These are phyloP conservation scores for Hyla sarda DNA, from an alignment of 2,113 vertebrate species.

Conservation along the genomic window DNA sequence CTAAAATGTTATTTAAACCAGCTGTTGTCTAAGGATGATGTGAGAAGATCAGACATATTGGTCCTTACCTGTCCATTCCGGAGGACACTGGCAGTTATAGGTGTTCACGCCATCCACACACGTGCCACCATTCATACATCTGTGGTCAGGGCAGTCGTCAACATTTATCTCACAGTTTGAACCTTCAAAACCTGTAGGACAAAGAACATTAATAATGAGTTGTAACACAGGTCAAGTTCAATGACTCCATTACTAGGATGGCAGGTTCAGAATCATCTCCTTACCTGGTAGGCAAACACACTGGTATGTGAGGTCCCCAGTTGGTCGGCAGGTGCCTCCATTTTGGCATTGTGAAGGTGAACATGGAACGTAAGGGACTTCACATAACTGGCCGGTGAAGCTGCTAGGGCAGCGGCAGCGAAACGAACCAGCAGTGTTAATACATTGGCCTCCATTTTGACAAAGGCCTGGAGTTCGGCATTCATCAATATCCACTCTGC, in stretches of 20 bases:
- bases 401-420: slow-evolving; percentile 81
- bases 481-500: slow-evolving; percentile 86
- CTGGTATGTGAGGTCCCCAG: slow-evolving; percentile 82
- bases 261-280: slow-evolving; percentile 7
- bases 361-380: slow-evolving; percentile 79
- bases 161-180: slow-evolving; percentile 90
- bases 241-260: neutral
- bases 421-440: slow-evolving; percentile 85
- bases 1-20: too few species aligned
- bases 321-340: slow-evolving; percentile 90
- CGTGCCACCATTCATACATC: slow-evolving; percentile 87
- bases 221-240: neutral
- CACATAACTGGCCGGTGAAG: slow-evolving; percentile 82
- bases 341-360: slow-evolving; percentile 89
- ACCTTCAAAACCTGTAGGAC: slow-evolving; percentile 80
- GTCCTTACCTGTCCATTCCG: slow-evolving; percentile 90
- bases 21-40: neutral
- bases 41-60: too few species aligned
- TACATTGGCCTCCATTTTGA: slow-evolving; percentile 81
- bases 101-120: slow-evolving; percentile 94
- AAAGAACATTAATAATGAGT: neutral
- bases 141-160: slow-evolving; percentile 89
- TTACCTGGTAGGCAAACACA: slow-evolving; percentile 91
- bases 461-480: slow-evolving; percentile 79
- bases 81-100: slow-evolving; percentile 91